Evolutionary conservation across 2,797 vertebrate genomes (phyloP), one percentile per base, ranked within the genome.

Genomic region (Sphaeramia orbicularis): DNA sequence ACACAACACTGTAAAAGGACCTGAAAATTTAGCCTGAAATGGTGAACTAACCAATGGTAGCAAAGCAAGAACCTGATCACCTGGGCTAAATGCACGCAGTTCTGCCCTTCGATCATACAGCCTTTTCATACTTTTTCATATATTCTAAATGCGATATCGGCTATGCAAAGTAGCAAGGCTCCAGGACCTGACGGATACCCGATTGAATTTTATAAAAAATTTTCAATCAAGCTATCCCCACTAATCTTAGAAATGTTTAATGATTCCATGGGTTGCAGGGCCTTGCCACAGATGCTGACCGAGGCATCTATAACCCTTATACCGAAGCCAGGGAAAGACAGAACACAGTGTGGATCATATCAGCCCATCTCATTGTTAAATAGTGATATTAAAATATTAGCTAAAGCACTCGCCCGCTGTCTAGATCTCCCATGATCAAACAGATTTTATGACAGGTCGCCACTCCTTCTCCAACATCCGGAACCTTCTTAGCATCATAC

Each of bases 71-170:
- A 49, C 45, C 18, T 67, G 16, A 32, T 65, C 24, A 2, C 52
- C n/a, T 0, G 42, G 14, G 15, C 2, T n/a, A 19, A 19, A 71
- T 4, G 45, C 32, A n/a, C 3, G 12, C 6, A 7, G 27, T 16
- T 27, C n/a, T 4, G 2, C 12, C 0, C 5, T 0, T 1, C 14
- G 9, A 49, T 50, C 37, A 50, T 56, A 43, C 16, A 41, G 9
- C 2, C 6, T 12, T 16, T 66, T 74, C 10, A 50, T 56, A 15
- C 62, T 56, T 4, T 5, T 6, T 16, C 60, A 45, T 4, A 65
- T 10, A 1, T n/a, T n/a, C n/a, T n/a, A n/a, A n/a, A n/a, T n/a
- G n/a, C n/a, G n/a, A n/a, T n/a, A n/a, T n/a, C n/a, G n/a, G n/a
- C n/a, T n/a, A n/a, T n/a, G n/a, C n/a, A n/a, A n/a, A n/a, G n/a